Base-by-base conservation (phyloP, 1,140 invertebrate genomes). In the Megalopta genalis region DNA sequence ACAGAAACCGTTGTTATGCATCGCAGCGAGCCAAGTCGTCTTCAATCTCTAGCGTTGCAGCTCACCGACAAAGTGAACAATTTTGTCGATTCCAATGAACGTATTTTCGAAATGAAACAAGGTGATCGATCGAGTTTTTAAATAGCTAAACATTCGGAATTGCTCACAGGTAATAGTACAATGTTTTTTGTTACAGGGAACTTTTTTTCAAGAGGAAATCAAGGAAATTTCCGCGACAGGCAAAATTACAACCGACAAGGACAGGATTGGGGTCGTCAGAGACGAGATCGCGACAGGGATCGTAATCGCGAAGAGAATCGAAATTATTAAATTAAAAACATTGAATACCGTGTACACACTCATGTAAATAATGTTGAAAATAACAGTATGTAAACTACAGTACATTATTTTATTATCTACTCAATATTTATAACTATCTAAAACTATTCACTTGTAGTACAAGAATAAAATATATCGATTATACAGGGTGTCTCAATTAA, bases 1-100 rank as follows among this genome's bases (percentile, higher is more conserved):
- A 98, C 98, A 16, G 97, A 99, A 90, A 98, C 98, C 25, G 96
- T 99, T 0, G 98, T 99, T 7, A 98, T 99, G 96, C 99, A 99
- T 90, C 96, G 98, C n/a, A 99, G 98, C 39, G 99, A 99, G 92
- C 99, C 99, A 8, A 98, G 97, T 63, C 96, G 98, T 74, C 95
- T 99, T 64, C 99, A 99, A 93, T 98, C 98, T 0, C 94, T 99
- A 54, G 98, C 99, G 7, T 93, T 99, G 71, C 99, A 99, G 91
- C 94, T 99, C 42, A 97, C 98, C 0, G 98, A 99, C 90, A 96
- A 96, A 93, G 96, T 99, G 6, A 96, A 97, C 86, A 98, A 98
- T 85, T 95, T 99, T 75, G 98, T 99, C 8, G 99, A 99, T 90
- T 98, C 98, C 49, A 99, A 99, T 91, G 99, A 99, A 91, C 95